Conservation (phyloP, 1,140 invertebrate species). For the Muscidifurax raptorellus region DNA sequence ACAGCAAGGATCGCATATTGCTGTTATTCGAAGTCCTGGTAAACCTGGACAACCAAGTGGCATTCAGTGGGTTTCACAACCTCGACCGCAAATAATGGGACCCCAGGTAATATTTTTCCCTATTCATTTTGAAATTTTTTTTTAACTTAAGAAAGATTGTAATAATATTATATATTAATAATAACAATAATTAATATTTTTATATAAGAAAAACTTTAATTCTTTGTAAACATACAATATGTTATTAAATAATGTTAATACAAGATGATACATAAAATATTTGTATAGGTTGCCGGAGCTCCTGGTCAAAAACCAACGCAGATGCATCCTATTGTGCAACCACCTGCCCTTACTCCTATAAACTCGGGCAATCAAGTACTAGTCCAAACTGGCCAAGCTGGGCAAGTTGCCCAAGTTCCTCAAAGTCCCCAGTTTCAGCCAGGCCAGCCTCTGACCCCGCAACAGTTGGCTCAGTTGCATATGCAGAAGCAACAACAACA, state of each 20-base stretch:
- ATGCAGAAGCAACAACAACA: slow-evolving; percentile 75
- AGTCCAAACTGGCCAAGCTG: slow-evolving; percentile 65
- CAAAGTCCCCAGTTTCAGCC: slow-evolving; percentile 72
- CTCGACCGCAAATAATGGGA: slow-evolving; percentile 72
- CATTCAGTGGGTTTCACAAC: slow-evolving; percentile 75
- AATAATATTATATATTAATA: no score
- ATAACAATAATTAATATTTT: no score
- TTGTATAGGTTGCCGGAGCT: slow-evolving; percentile 60
- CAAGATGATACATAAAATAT: background rate
- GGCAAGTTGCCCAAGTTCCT: slow-evolving; percentile 63
- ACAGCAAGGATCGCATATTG: slow-evolving; percentile 75
- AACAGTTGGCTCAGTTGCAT: slow-evolving; percentile 69
- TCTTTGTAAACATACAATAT: background rate
- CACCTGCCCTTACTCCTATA: slow-evolving; percentile 70
- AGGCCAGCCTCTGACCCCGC: slow-evolving; percentile 74
- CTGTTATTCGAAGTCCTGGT: slow-evolving; percentile 74
- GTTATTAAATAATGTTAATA: background rate
- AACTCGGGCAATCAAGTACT: slow-evolving; percentile 71
- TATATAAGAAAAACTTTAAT: no score
- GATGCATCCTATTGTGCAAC: slow-evolving; percentile 71
- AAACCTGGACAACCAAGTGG: slow-evolving; percentile 73
- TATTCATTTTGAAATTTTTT: background rate
- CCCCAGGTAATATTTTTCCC: slow-evolving; percentile 51
- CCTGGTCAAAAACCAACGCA: slow-evolving; percentile 64
- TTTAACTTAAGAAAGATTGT: no score